These are phyloP conservation scores for Microctonus brassicae DNA, from an alignment of 2,888 invertebrate species.

Conservation along the genomic window DNA sequence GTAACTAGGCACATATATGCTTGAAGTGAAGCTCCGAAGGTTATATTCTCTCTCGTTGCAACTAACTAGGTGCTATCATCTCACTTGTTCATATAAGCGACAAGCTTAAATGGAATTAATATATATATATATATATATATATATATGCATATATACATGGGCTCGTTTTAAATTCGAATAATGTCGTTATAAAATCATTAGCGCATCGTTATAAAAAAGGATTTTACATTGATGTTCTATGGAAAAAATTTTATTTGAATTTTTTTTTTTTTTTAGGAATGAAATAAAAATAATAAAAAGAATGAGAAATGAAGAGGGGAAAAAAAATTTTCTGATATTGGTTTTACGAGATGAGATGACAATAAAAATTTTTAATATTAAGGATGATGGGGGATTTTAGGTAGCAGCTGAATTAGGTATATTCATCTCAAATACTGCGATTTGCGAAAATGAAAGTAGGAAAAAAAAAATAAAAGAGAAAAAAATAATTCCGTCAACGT, in stretches of 20 bases:
- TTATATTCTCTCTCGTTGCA: conserved; percentile 19
- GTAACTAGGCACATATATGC: neutral
- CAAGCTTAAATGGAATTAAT: conserved; percentile 16
- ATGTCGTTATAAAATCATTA: conserved; percentile 39
- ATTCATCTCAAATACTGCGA: neutral
- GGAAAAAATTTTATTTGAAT: neutral
- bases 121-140: neutral
- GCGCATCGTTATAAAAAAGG: conserved; percentile 18
- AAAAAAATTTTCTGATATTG: neutral
- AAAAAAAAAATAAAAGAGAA: neutral
- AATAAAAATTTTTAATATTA: conserved; percentile 11
- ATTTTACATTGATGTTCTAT: neutral
- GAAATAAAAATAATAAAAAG: neutral
- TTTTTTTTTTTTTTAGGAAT: no score
- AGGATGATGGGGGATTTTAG: neutral
- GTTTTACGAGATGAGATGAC: neutral
- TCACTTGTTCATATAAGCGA: conserved; percentile 23
- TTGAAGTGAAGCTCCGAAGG: neutral
- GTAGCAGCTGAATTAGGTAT: neutral
- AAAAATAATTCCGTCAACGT: conserved; percentile 10
- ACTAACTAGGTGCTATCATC: conserved; percentile 18
- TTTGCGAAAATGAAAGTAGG: neutral
- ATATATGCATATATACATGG: neutral
- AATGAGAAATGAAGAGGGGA: neutral
- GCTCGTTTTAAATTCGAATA: conserved; percentile 18